phyloP scores from a whole-genome alignment of 2,113 vertebrate species.

The Crotalus viridis region DNA sequence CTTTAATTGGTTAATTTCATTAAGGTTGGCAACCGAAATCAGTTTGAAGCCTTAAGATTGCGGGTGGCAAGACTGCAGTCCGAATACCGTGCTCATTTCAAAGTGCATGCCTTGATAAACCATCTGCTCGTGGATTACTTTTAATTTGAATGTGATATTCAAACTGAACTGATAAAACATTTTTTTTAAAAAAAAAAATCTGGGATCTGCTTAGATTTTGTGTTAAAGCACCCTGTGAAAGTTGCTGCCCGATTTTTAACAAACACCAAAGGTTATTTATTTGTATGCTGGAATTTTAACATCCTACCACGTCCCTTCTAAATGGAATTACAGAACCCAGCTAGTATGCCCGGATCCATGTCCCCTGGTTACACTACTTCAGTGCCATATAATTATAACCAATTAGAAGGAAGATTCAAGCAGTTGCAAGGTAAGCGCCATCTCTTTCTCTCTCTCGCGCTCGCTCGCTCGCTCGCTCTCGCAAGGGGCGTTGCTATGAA shows the following conservation, averaged over 20 bases:
- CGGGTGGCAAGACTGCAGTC: constrained; percentile 9
- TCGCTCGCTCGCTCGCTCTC: not conserved
- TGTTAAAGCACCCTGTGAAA: constrained; percentile 26
- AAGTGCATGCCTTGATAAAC: constrained; percentile 46
- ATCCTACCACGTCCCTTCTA: constrained; percentile 38
- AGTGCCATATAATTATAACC: constrained; percentile 83
- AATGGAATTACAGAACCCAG: constrained; percentile 86
- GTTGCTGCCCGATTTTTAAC: not conserved
- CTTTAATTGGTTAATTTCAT: not conserved
- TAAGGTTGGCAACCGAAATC: constrained; percentile 27
- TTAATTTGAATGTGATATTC: constrained; percentile 55
- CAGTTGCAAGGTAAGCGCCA: constrained; percentile 90
- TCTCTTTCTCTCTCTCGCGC: not conserved
- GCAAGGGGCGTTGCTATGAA: constrained; percentile 53
- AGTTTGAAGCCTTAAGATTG: constrained; percentile 25
- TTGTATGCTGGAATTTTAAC: constrained; percentile 55
- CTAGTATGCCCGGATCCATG: constrained; percentile 77
- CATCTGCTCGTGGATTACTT: constrained; percentile 54
- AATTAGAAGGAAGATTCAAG: constrained; percentile 93
- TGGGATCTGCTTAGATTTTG: constrained; percentile 61
- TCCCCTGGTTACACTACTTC: constrained; percentile 78
- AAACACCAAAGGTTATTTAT: not conserved
- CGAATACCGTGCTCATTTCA: constrained; percentile 49
- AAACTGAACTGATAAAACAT: constrained; percentile 43
- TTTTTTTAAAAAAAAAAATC: not conserved